These are phyloP conservation scores for Halichoeres trimaculatus DNA, from an alignment of 2,113 vertebrate species.

Conservation along the genomic window DNA sequence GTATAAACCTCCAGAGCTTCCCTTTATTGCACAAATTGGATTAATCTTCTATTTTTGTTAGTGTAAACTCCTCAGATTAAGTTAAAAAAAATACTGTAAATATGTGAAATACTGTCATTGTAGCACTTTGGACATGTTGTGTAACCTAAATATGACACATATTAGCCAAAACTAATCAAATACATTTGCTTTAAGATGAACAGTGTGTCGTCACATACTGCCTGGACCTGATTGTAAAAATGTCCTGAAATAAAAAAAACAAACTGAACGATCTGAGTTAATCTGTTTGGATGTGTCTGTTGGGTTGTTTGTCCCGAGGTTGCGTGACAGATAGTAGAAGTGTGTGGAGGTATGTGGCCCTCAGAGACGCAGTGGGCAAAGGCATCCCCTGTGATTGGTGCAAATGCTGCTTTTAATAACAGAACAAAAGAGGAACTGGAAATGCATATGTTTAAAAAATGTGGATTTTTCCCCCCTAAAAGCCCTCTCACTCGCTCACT, in stretches of 20 bases:
- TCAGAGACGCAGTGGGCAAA: constrained; percentile 60
- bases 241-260: constrained; percentile 57
- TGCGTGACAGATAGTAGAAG: constrained; percentile 76
- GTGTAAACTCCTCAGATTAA: constrained; percentile 49
- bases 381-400: constrained; percentile 77
- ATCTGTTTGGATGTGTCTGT: constrained; percentile 38
- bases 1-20: constrained; percentile 46
- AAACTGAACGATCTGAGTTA: constrained; percentile 34
- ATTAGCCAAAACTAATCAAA: constrained; percentile 41
- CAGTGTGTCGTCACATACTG: constrained; percentile 12
- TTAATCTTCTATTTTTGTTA: constrained; percentile 55
- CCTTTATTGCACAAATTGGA: constrained; percentile 54
- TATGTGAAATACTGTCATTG: constrained; percentile 66
- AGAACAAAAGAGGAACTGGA: constrained; percentile 87
- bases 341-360: constrained; percentile 76
- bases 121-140: constrained; percentile 53
- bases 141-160: constrained; percentile 27
- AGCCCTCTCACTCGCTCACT: constrained; percentile 67
- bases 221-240: constrained; percentile 50
- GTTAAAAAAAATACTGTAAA: constrained; percentile 65
- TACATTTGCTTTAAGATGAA: constrained; percentile 31
- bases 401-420: constrained; percentile 87
- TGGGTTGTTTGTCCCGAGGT: constrained; percentile 54
- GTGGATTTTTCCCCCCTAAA: constrained; percentile 69
- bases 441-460: constrained; percentile 87